A percentile compares a stretch with the other conserved stretches of the same genome.
Conservation (phyloP, 2,797 vertebrate genomes). For the Lophura swinhoii region DNA sequence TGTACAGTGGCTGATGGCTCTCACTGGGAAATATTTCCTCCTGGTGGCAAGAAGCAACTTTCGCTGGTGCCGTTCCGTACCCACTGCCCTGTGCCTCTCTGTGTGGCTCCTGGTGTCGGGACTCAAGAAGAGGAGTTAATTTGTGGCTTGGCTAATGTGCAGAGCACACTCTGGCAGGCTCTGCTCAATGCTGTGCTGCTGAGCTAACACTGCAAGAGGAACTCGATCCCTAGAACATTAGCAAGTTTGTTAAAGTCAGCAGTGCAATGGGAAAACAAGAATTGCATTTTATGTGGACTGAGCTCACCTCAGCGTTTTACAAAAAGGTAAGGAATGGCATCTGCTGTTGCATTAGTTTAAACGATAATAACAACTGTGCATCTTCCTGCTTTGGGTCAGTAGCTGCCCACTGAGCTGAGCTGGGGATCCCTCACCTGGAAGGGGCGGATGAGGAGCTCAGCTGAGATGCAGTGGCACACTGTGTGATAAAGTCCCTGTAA, state of each 20-base stretch:
- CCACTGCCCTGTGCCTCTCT: neutral
- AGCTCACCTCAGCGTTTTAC: neutral
- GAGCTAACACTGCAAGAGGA: neutral
- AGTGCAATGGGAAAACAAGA: neutral
- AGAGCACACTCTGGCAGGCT: neutral
- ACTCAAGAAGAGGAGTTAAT: neutral
- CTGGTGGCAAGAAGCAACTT: neutral
- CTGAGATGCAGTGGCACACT: fast-evolving
- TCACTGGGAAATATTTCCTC: neutral
- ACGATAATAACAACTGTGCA: no score
- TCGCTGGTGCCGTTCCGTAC: neutral
- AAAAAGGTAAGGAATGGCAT: neutral
- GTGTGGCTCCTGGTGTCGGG: fast-evolving
- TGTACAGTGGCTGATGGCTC: no score
- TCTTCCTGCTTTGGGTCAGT: neutral
- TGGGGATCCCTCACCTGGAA: no score
- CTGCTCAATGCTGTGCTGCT: neutral
- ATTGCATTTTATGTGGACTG: neutral
- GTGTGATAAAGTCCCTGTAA: neutral
- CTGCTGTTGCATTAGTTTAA: neutral
- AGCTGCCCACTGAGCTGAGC: neutral
- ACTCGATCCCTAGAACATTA: neutral
- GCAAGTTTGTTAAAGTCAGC: neutral
- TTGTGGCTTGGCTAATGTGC: neutral
- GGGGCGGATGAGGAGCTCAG: neutral